These are phyloP conservation scores for Orthosia incerta DNA, from an alignment of 2,888 invertebrate species.

Conservation along the genomic window DNA sequence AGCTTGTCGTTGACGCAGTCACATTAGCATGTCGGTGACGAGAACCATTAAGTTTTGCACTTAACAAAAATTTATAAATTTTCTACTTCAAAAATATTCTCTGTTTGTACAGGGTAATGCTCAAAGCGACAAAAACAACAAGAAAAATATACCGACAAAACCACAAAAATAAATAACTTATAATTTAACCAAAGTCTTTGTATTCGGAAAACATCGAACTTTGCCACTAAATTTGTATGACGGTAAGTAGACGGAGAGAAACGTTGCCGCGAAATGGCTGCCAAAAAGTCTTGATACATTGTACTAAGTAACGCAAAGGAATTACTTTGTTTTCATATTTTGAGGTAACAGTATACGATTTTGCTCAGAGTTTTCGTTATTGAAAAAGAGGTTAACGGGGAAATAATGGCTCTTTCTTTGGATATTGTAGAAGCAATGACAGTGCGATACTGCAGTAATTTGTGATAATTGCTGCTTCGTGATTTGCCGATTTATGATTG, in stretches of 20 bases:
- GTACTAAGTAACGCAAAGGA: constrained; percentile 2
- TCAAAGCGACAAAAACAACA: constrained; percentile 1
- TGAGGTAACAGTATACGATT: constrained; percentile 23
- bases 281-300: constrained; percentile 26
- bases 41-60: too few species aligned
- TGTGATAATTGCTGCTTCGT: constrained; percentile 38
- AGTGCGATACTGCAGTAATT: constrained; percentile 7
- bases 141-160: not conserved
- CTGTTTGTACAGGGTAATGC: too few species aligned
- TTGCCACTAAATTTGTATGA: constrained; percentile 23
- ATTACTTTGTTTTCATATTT: constrained; percentile 37
- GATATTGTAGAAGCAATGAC: constrained; percentile 32
- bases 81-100: too few species aligned
- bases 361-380: not conserved
- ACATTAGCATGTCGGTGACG: too few species aligned
- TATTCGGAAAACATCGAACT: constrained; percentile 12
- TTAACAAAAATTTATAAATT: too few species aligned
- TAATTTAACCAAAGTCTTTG: constrained; percentile 6
- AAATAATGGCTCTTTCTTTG: constrained; percentile 18
- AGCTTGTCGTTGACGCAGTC: too few species aligned
- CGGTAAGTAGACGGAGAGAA: constrained; percentile 2
- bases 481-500: constrained; percentile 36
- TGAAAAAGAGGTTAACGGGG: constrained; percentile 8
- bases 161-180: constrained; percentile 23
- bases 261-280: not conserved